Base-by-base conservation (phyloP, 37 sponge, comb jelly and placozoan species). In the Bolinopsis microptera region DNA sequence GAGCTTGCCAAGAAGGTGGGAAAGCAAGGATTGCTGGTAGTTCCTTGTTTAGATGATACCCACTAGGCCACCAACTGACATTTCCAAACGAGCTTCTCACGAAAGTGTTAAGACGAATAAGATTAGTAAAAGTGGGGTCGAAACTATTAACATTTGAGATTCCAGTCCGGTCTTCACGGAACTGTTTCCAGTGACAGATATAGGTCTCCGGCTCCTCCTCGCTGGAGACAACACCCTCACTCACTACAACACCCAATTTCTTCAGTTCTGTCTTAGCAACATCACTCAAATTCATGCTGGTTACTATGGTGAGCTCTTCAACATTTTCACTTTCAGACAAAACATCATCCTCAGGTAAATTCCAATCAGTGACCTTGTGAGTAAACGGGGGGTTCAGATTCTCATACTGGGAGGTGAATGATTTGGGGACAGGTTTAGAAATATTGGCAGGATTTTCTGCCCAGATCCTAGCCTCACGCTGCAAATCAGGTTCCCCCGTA, bases 21-120 rank as follows among this genome's bases (percentile, higher is more conserved):
- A 1, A 86, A 48, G 90, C 90, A 9, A 86, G 61, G 2, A 86
- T 23, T 24, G 90, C 90, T 36, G 90, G 28, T 27, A 86, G 90
- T 86, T 86, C 90, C 41, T 1, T 41, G 90, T 86, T 86, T 25
- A 86, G 90, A 40, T 86, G 90, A 40, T 86, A 86, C 5, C 90
- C 90, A 86, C 36, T 27, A 9, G 90, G 61, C 90, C 90, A 86
- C 90, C 90, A 86, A 2, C 23, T 38, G 24, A 24, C 61, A 5
- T 25, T 5, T 1, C 90, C 90, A 77, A 77, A 77, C 26, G 30
- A n/a, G 2, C 61, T 41, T 40, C 35, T 86, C 28, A 86, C 39
- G 27, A 41, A 41, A 16, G 41, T 40, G 61, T 86, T 86, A 8
- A 86, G 48, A 30, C 35, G 90, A 13, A 86, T 28, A 13, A 86